Conservation (phyloP, 2,888 invertebrate genomes). For the Catocala fraxini region DNA sequence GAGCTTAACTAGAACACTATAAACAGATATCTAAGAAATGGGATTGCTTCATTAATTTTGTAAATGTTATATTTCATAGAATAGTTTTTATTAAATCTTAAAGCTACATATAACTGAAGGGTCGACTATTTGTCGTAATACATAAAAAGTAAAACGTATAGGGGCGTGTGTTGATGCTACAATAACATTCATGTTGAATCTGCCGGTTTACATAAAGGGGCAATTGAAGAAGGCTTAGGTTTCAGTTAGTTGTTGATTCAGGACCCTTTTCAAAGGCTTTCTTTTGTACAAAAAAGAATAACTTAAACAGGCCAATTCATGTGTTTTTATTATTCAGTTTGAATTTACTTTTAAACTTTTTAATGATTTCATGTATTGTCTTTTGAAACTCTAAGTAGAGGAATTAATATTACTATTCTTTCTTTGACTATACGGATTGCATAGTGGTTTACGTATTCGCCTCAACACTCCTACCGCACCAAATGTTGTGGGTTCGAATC, state of each 20-base stretch:
- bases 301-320: conserved; percentile 17
- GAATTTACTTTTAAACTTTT: neutral
- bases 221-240: conserved; percentile 41
- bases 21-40: too few relatives aligned
- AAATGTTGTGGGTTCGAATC: too few relatives aligned
- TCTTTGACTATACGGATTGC: too few relatives aligned
- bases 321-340: conserved; percentile 28
- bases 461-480: too few relatives aligned
- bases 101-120: neutral
- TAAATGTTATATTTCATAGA: too few relatives aligned
- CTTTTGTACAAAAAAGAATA: conserved; percentile 30
- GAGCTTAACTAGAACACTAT: too few relatives aligned
- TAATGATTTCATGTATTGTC: neutral
- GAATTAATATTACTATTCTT: too few relatives aligned
- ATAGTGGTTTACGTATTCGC: too few relatives aligned
- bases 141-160: conserved; percentile 12
- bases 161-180: conserved; percentile 15
- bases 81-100: too few relatives aligned
- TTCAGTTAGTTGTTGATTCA: conserved; percentile 38
- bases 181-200: conserved; percentile 38
- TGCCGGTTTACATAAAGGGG: conserved; percentile 37
- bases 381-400: too few relatives aligned
- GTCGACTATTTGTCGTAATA: conserved; percentile 19
- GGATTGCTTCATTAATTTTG: too few relatives aligned
- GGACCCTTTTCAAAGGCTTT: conserved; percentile 37